These are phyloP conservation scores for Platanista minor DNA, from an alignment of 2,113 vertebrate genomes.

Conservation along the genomic window DNA sequence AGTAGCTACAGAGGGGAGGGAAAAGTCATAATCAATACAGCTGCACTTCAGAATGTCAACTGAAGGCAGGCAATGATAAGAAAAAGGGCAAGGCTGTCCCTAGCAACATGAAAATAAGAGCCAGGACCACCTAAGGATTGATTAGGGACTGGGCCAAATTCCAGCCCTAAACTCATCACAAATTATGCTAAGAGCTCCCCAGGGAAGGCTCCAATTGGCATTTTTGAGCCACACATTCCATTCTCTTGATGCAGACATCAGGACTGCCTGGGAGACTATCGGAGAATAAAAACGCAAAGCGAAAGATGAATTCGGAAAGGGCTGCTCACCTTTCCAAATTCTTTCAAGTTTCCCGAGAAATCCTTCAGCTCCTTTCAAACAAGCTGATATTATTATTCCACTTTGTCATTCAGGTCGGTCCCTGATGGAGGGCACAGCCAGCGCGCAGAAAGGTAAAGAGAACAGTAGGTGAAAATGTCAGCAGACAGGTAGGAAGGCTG, in stretches of 20 bases:
- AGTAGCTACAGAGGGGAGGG: constrained; percentile 43
- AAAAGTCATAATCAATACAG: constrained; percentile 62
- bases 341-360: constrained; percentile 75
- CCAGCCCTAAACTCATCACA: constrained; percentile 64
- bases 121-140: constrained; percentile 66
- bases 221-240: constrained; percentile 30
- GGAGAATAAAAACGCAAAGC: constrained; percentile 64
- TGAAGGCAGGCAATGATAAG: constrained; percentile 39
- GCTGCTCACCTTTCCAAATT: constrained; percentile 69
- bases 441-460: background rate
- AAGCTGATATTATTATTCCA: constrained; percentile 49
- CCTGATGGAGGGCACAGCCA: constrained; percentile 59
- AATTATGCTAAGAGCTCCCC: constrained; percentile 52
- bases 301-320: constrained; percentile 59
- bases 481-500: background rate
- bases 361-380: constrained; percentile 66
- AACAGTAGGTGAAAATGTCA: constrained; percentile 53
- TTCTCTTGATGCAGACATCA: constrained; percentile 69
- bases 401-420: constrained; percentile 56
- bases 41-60: constrained; percentile 65
- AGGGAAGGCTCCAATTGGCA: constrained; percentile 37
- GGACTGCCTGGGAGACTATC: constrained; percentile 41
- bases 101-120: constrained; percentile 10
- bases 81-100: constrained; percentile 42
- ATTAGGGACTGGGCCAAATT: constrained; percentile 64